A percentile compares a stretch with the other conserved stretches of the same genome.
phyloP scores from a whole-genome alignment of 2,888 invertebrate species.

The Fissipunctia ypsillon region DNA sequence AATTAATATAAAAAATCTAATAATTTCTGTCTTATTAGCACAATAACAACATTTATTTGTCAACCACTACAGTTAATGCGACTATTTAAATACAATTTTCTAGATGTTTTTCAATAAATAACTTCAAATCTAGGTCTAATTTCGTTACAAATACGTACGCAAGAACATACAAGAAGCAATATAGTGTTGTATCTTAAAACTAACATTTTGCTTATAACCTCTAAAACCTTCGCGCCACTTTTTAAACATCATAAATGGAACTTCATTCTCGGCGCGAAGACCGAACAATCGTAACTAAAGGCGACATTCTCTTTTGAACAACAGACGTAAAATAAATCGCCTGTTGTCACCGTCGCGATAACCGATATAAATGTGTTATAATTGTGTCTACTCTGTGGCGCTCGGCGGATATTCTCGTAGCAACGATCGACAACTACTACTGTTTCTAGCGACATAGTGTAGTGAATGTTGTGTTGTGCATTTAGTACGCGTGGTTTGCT shows the following conservation, averaged over 20 bases:
- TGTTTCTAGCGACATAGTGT: constrained; percentile 56
- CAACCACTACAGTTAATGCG: constrained; percentile 53
- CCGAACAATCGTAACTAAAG: constrained; percentile 21
- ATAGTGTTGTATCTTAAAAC: constrained; percentile 53
- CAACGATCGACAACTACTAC: constrained; percentile 48
- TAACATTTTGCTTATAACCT: constrained; percentile 48
- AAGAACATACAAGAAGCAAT: constrained; percentile 48
- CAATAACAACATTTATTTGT: constrained; percentile 59
- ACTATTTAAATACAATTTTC: constrained; percentile 58
- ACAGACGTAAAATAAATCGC: constrained; percentile 16
- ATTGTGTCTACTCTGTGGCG: constrained; percentile 47
- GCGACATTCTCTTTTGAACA: constrained; percentile 38
- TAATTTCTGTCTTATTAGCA: constrained; percentile 41
- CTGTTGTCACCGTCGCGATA: constrained; percentile 14
- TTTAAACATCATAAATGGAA: constrained; percentile 47
- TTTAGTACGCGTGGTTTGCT: constrained; percentile 98
- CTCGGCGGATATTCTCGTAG: constrained; percentile 40
- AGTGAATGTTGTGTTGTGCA: constrained; percentile 54
- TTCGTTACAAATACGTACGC: constrained; percentile 52
- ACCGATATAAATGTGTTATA: constrained; percentile 31
- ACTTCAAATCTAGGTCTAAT: constrained; percentile 59
- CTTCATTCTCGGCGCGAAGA: constrained; percentile 17
- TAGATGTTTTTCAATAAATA: constrained; percentile 63
- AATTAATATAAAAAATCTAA: constrained; percentile 51
- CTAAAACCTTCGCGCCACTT: constrained; percentile 53